Evolutionary conservation across 2,888 invertebrate genomes (phyloP).

Genomic region (Lasiommata megera): DNA sequence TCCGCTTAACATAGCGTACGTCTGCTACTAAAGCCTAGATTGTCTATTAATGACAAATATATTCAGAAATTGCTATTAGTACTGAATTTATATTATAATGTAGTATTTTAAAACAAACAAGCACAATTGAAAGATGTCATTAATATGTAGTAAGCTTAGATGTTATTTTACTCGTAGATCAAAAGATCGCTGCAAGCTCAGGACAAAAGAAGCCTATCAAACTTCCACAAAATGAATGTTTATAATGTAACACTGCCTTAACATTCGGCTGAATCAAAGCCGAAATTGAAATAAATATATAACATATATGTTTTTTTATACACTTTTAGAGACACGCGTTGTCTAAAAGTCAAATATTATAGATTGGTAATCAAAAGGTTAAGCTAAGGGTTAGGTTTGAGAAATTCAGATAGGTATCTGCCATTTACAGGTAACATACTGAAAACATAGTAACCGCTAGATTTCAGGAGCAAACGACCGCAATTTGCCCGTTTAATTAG

Average conservation of each 20-base stretch:
- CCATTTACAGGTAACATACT: too few relatives aligned
- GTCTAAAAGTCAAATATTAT: too few relatives aligned
- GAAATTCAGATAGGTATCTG: too few relatives aligned
- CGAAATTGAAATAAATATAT: background rate
- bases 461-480: too few relatives aligned
- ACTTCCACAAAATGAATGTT: background rate
- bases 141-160: conserved; percentile 27
- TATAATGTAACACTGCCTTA: conserved; percentile 19
- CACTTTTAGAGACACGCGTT: background rate
- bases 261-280: conserved; percentile 18
- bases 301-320: background rate
- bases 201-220: background rate
- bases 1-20: too few relatives aligned
- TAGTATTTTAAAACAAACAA: background rate
- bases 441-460: too few relatives aligned
- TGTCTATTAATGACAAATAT: too few relatives aligned
- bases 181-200: conserved; percentile 44
- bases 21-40: too few relatives aligned
- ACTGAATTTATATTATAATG: background rate
- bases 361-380: too few relatives aligned
- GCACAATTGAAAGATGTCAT: conserved; percentile 15
- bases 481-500: too few relatives aligned
- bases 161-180: background rate
- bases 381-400: too few relatives aligned
- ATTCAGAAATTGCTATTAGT: too few relatives aligned